These are phyloP conservation scores for Theretra japonica DNA, from an alignment of 2,888 invertebrate species.

Conservation along the genomic window DNA sequence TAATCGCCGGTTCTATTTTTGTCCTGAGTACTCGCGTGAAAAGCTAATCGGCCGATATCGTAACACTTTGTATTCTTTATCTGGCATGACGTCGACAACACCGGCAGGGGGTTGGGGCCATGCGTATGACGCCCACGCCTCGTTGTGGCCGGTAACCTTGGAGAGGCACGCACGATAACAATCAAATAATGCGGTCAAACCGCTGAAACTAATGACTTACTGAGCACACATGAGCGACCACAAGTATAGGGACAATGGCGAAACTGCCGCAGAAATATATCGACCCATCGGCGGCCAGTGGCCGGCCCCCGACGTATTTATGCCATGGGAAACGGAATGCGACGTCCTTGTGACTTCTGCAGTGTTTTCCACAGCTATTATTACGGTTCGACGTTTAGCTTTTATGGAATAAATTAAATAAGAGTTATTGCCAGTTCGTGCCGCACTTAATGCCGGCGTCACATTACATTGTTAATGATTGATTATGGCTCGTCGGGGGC, in stretches of 20 bases:
- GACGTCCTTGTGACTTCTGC: constrained; percentile 62
- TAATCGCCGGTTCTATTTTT: constrained; percentile 57
- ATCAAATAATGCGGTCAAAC: constrained; percentile 48
- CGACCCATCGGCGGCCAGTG: constrained; percentile 71
- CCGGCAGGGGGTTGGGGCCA: constrained; percentile 41
- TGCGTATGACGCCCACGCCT: constrained; percentile 50
- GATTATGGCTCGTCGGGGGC: constrained; percentile 29
- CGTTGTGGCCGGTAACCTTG: constrained; percentile 51
- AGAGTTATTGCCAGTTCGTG: constrained; percentile 37
- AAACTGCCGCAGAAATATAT: constrained; percentile 80
- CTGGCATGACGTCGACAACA: constrained; percentile 38
- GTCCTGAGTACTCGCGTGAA: constrained; percentile 41
- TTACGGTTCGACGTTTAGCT: constrained; percentile 40
- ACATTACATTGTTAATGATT: constrained; percentile 40
- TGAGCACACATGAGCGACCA: constrained; percentile 36
- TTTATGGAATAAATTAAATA: constrained; percentile 30
- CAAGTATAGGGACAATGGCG: constrained; percentile 58
- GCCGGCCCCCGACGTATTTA: constrained; percentile 58
- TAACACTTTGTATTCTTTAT: constrained; percentile 39
- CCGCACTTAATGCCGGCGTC: constrained; percentile 32
- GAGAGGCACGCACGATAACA: constrained; percentile 45
- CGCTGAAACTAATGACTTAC: constrained; percentile 48
- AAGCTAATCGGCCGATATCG: constrained; percentile 32
- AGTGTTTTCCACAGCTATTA: constrained; percentile 54
- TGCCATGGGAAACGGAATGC: constrained; percentile 65